Conservation (phyloP, 2,797 vertebrate genomes). For the Poecile montanus region DNA sequence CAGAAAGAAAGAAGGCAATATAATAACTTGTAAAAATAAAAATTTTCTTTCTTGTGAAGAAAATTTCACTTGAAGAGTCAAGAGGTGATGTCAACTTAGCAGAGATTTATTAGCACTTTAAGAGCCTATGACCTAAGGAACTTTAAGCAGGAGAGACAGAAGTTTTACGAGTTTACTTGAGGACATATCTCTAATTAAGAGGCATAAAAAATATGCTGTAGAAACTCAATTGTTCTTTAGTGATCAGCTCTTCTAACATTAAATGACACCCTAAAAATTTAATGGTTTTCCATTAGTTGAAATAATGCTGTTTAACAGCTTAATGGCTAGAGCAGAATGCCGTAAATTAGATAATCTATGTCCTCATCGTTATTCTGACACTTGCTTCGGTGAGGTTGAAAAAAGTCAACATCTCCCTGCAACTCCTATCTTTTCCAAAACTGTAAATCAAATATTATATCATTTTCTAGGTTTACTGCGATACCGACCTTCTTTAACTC, state of each 20-base stretch:
- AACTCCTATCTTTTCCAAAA: neutral
- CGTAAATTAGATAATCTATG: slow-evolving; percentile 39
- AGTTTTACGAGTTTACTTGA: slow-evolving; percentile 45
- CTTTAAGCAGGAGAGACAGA: neutral
- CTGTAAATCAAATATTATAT: neutral
- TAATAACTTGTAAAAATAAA: neutral
- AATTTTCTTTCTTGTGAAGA: neutral
- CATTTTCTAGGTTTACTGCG: neutral
- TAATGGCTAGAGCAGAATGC: slow-evolving; percentile 6
- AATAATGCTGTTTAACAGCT: slow-evolving; percentile 45
- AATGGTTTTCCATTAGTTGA: slow-evolving; percentile 59
- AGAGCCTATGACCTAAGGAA: slow-evolving; percentile 6
- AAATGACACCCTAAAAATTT: slow-evolving; percentile 40
- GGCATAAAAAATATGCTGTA: slow-evolving; percentile 27
- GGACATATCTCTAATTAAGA: slow-evolving; percentile 42
- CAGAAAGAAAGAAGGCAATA: neutral
- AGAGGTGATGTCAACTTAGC: neutral
- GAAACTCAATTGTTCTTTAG: slow-evolving; percentile 30
- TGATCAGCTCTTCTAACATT: neutral
- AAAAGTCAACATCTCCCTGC: slow-evolving; percentile 32
- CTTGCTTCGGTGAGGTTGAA: slow-evolving; percentile 24
- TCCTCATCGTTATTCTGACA: neutral
- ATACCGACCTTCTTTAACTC: neutral
- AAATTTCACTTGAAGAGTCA: slow-evolving; percentile 5
- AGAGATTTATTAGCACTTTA: slow-evolving; percentile 26